Percentiles rank a stretch among this genome's conserved stretches.
These are phyloP conservation scores for Daktulosphaira vitifoliae DNA, from an alignment of 1,140 invertebrate species.

Conservation along the genomic window DNA sequence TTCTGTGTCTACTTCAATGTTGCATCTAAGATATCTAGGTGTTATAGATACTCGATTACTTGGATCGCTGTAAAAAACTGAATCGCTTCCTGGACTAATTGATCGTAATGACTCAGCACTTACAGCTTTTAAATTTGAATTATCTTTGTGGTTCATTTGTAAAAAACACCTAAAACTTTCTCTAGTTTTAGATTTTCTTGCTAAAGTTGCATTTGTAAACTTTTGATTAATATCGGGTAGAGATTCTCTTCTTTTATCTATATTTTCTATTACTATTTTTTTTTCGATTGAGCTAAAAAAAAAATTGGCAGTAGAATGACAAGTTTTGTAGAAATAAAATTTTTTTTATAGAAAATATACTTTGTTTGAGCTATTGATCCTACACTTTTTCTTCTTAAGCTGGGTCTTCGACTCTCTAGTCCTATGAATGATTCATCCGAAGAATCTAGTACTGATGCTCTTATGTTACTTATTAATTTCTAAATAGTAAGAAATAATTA, in stretches of 20 bases:
- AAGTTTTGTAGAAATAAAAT: too few relatives aligned
- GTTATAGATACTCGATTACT: background rate
- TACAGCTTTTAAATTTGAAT: slow-evolving; percentile 56
- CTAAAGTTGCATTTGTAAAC: background rate
- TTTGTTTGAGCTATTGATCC: slow-evolving; percentile 1
- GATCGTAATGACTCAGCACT: slow-evolving; percentile 74
- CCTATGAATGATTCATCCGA: slow-evolving; percentile 12
- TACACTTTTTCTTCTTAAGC: slow-evolving; percentile 23
- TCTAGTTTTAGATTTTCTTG: background rate
- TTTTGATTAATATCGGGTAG: slow-evolving; percentile 14
- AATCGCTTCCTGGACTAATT: slow-evolving; percentile 76
- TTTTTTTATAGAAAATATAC: too few relatives aligned
- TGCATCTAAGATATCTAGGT: slow-evolving; percentile 7
- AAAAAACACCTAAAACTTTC: background rate
- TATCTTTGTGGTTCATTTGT: background rate
- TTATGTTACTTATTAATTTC: slow-evolving; percentile 15
- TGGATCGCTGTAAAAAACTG: slow-evolving; percentile 72
- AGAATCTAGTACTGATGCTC: background rate
- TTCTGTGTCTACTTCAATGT: slow-evolving; percentile 6
- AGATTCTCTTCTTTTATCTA: slow-evolving; percentile 21
- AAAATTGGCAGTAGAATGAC: background rate
- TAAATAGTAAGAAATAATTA: background rate
- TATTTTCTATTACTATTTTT: background rate
- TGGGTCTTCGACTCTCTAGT: background rate
- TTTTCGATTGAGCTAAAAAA: slow-evolving; percentile 15